Evolutionary conservation across 2,797 vertebrate species (phyloP).

Genomic region (Gastrophryne carolinensis): DNA sequence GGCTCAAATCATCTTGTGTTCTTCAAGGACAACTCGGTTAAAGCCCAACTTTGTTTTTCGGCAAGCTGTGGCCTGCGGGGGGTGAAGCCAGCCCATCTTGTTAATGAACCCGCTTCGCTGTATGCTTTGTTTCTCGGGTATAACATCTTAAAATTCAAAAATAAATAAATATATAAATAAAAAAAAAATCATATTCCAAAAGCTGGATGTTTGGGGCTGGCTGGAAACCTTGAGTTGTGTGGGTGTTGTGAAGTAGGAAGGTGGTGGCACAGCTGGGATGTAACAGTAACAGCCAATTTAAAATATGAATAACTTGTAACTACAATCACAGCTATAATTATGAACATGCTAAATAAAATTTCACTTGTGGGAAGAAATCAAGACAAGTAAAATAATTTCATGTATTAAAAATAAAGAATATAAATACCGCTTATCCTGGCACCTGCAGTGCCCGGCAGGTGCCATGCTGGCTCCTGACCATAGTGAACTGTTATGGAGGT

Average conservation of each 20-base stretch:
- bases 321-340: not conserved
- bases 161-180: not conserved
- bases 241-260: not conserved
- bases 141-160: not conserved
- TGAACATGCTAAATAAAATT: too few species aligned
- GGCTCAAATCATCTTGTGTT: conserved; percentile 34
- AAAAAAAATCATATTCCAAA: not conserved
- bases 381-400: too few species aligned
- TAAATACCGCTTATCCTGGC: too few species aligned
- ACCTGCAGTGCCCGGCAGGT: too few species aligned
- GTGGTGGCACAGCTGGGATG: not conserved
- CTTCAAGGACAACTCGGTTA: conserved; percentile 31
- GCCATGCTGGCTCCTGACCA: too few species aligned
- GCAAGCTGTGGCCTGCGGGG: conserved; percentile 5
- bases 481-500: too few species aligned
- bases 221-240: not conserved
- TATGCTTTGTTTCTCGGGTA: not conserved
- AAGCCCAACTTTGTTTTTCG: conserved; percentile 12
- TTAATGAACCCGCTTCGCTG: conserved; percentile 33
- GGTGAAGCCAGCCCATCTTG: conserved; percentile 2
- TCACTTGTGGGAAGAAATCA: too few species aligned
- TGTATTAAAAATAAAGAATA: too few species aligned
- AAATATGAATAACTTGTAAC: not conserved
- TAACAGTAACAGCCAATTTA: not conserved
- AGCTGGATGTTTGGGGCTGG: not conserved